These are phyloP conservation scores for Himalopsyche tibetana DNA, from an alignment of 2,888 invertebrate genomes.

Conservation along the genomic window DNA sequence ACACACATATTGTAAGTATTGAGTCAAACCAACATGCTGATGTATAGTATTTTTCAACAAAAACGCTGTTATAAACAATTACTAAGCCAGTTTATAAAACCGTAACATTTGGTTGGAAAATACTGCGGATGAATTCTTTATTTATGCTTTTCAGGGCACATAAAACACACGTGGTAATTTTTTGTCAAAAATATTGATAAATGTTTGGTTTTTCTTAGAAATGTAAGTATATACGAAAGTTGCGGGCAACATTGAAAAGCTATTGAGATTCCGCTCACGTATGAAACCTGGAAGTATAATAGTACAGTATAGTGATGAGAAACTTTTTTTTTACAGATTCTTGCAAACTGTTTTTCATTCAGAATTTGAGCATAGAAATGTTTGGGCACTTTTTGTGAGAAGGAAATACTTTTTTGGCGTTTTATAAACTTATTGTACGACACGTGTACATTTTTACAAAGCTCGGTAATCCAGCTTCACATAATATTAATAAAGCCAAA, in stretches of 20 bases:
- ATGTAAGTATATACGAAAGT: not conserved
- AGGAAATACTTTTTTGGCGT: too few relatives aligned
- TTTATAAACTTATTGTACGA: too few relatives aligned
- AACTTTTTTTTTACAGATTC: slow-evolving; percentile 22
- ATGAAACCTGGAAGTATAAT: slow-evolving; percentile 24
- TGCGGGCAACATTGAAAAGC: not conserved
- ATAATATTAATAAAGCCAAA: too few relatives aligned
- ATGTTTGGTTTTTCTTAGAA: not conserved
- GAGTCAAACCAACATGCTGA: too few relatives aligned
- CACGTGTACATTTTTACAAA: too few relatives aligned
- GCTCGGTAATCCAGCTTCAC: too few relatives aligned
- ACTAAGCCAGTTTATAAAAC: not conserved
- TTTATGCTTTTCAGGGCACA: not conserved
- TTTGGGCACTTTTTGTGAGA: too few relatives aligned
- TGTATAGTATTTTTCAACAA: too few relatives aligned
- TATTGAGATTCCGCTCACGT: slow-evolving; percentile 2
- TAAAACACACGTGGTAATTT: slow-evolving; percentile 26
- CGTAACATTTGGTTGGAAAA: not conserved
- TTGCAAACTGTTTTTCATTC: slow-evolving; percentile 16
- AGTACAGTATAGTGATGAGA: not conserved
- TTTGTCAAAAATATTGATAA: slow-evolving; percentile 34
- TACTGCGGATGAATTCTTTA: not conserved
- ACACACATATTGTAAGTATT: too few relatives aligned
- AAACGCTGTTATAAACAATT: too few relatives aligned
- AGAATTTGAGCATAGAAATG: not conserved